Conservation (phyloP, 2,888 invertebrate species). For the Ennomos erosarius region DNA sequence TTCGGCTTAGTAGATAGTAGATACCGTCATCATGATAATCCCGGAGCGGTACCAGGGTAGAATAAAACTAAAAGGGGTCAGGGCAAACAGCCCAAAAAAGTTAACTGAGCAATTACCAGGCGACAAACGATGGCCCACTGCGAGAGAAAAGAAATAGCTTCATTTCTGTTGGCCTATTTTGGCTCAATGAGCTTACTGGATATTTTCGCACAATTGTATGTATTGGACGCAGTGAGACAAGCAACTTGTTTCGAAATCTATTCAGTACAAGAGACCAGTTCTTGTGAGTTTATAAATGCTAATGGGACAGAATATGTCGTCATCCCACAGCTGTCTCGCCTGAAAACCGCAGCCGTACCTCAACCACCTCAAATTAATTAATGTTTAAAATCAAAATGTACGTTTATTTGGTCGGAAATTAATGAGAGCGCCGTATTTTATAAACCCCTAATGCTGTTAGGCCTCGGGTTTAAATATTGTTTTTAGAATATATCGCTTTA, state of each 20-base stretch:
- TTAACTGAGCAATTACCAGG: constrained; percentile 67
- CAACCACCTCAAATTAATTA: too few species aligned
- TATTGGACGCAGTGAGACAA: too few species aligned
- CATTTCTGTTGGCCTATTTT: constrained; percentile 27
- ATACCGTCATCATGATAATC: constrained; percentile 27
- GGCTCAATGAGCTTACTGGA: constrained; percentile 6
- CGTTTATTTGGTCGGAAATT: too few species aligned
- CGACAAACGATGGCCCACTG: constrained; percentile 53
- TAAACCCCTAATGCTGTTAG: too few species aligned
- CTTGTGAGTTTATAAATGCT: background rate
- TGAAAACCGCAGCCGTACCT: too few species aligned
- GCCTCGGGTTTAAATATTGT: too few species aligned
- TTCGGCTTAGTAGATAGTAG: constrained; percentile 4
- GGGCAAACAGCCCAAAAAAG: constrained; percentile 59
- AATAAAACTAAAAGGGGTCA: constrained; percentile 56
- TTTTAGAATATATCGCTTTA: too few species aligned
- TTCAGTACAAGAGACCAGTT: background rate
- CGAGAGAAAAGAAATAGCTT: constrained; percentile 55
- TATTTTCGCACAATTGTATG: constrained; percentile 2
- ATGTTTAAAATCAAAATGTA: too few species aligned
- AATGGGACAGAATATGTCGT: background rate
- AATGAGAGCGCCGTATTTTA: too few species aligned
- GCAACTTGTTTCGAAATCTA: background rate
- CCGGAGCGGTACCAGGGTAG: constrained; percentile 20
- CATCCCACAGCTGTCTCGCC: too few species aligned